Evolutionary conservation across 1,140 invertebrate species (phyloP), one percentile per base, ranked within the genome.

Genomic region (Antheraea pernyi): DNA sequence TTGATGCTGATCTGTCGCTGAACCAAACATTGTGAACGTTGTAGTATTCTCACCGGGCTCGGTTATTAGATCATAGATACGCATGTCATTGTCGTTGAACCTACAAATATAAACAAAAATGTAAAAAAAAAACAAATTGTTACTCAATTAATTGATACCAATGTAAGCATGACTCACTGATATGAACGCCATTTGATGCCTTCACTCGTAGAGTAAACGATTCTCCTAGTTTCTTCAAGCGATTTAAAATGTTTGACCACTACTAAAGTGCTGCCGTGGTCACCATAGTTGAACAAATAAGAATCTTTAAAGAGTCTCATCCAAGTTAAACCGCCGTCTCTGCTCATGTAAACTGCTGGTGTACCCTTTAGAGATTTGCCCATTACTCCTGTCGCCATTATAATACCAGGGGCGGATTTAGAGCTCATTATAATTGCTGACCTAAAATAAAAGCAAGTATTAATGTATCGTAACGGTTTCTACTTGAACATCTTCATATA

Each of bases 291-390:
- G 89, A 97, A 98, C 81, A 97, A 95, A 82, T 98, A 97, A 72
- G 96, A 96, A 62, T 97, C 97, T 83, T 96, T 95, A 2, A 98
- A 87, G 0, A 97, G 95, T 84, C 96, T 94, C 70, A 95, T 94
- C 98, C 98, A 99, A 0, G 95, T 96, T 3, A 97, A 84, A 16
- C 97, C 98, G 22, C 96, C 98, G 91, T 98, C 96, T 46, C 95
- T 91, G 63, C 97, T 98, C 4, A 98, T 86, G 84, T 96, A 98
- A 30, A 4, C 22, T 30, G 1, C 22, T 30, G 22, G 22, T 30
- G 22, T 30, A 30, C 22, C 22, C 1, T 0, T 98, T 0, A 98
- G 89, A 9, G 94, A 96, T 60, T 93, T 94, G 0, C 97, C 97
- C 42, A 98, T 30, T 30, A 4, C 4, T 2, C 22, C 22, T 30